phyloP scores from a whole-genome alignment of 2,113 vertebrate genomes.

The Addax nasomaculatus region DNA sequence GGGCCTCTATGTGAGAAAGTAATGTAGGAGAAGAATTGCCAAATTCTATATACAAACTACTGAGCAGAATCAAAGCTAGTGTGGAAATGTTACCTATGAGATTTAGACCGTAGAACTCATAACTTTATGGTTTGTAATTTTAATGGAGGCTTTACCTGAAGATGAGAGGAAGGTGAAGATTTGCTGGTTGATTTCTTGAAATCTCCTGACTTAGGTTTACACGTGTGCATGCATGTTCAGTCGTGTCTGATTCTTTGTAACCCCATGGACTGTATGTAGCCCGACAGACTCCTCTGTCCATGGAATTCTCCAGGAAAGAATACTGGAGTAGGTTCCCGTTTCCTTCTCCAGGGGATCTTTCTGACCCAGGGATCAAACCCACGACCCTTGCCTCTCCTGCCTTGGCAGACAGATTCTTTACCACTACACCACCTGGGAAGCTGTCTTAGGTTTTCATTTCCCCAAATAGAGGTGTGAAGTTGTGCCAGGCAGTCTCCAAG shows the following conservation, averaged over 20 bases:
- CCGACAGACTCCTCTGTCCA: neutral
- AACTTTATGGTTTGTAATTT: neutral
- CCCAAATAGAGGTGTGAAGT: neutral
- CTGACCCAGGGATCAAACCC: neutral
- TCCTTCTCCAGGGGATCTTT: neutral
- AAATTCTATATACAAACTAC: neutral
- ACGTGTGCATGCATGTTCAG: neutral
- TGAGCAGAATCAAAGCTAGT: neutral
- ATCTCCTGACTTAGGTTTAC: neutral
- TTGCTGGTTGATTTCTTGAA: neutral
- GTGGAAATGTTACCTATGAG: neutral
- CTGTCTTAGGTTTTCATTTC: neutral
- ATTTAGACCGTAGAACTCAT: neutral
- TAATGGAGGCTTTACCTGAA: neutral
- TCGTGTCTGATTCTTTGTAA: neutral
- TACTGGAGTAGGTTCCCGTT: neutral
- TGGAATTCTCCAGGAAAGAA: neutral
- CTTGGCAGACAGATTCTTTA: neutral
- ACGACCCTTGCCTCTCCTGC: neutral
- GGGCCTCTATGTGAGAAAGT: neutral
- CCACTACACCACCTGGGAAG: neutral
- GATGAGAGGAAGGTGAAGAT: neutral
- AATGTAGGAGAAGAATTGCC: neutral
- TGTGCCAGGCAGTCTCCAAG: neutral
- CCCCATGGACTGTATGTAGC: neutral